Evolutionary conservation across 2,888 invertebrate genomes (phyloP), one percentile per base, ranked within the genome.

Genomic region (Nymphalis urticae): DNA sequence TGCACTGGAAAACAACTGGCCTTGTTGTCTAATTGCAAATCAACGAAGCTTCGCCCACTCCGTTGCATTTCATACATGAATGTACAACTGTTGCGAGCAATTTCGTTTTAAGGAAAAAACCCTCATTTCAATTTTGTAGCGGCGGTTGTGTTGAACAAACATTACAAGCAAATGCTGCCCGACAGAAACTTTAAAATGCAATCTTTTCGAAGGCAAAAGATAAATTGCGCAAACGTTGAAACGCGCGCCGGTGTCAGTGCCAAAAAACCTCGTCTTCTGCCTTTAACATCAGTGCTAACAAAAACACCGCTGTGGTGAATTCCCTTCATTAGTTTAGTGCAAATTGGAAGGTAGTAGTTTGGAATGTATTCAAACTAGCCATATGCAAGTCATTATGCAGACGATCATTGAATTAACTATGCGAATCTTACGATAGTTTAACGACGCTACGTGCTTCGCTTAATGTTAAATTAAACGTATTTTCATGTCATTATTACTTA

Each of bases 381-480:
- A 82, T 84, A 88, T 90, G 89, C 88, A 89, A 90, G 90, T 91
- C 89, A 91, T 90, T 90, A 90, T 89, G 88, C 85, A 86, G 88
- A 89, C 87, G 87, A 89, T 91, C 88, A 90, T 89, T 89, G 90
- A 91, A 90, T 91, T 91, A 91, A 91, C 90, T 89, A 89, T 82
- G 81, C 77, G 80, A 79, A 84, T 83, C 85, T 78, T 82, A 80
- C 79, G 19, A 51, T 19, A 19, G 51, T 4, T 2, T 51, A 21
- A n/a, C 3, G 7, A 19, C 8, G 51, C 9, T n/a, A 21, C 42
- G 13, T 42, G 13, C 13, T 42, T 42, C 42, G 4, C 13, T 42
- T 42, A 13, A 13, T 42, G 13, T 13, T 42, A 51, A 48, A 10
- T 19, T 51, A 9, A 10, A 51, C 19, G 51, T 51, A 21, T 9